These are phyloP conservation scores for Pipistrellus pygmaeus DNA, from an alignment of 2,797 vertebrate genomes.

Conservation along the genomic window DNA sequence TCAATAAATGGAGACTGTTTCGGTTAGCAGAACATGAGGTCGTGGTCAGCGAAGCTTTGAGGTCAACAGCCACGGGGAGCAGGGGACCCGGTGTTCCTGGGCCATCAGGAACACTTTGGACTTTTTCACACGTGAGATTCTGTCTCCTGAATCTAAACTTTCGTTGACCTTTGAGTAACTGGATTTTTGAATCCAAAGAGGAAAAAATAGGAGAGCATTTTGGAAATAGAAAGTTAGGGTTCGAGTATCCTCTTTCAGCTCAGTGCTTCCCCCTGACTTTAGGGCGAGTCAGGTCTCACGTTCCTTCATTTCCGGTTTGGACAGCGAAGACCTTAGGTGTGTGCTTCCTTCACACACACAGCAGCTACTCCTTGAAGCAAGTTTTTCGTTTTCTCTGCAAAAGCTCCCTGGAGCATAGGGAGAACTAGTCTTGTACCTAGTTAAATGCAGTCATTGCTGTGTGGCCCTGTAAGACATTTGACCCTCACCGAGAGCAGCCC, in stretches of 20 bases:
- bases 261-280: background rate
- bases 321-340: background rate
- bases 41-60: background rate
- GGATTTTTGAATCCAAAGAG: slow-evolving; percentile 39
- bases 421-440: slow-evolving; percentile 50
- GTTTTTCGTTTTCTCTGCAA: slow-evolving; percentile 63
- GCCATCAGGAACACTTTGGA: background rate
- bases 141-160: slow-evolving; percentile 54
- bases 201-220: background rate
- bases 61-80: background rate
- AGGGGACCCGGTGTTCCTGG: background rate
- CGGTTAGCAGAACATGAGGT: background rate
- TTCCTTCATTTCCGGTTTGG: background rate
- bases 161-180: slow-evolving; percentile 21
- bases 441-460: slow-evolving; percentile 70
- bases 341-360: background rate
- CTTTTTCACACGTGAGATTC: slow-evolving; percentile 20
- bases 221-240: background rate
- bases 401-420: slow-evolving; percentile 39
- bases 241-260: background rate
- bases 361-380: slow-evolving; percentile 23
- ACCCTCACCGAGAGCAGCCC: slow-evolving; percentile 51
- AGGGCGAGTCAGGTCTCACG: background rate
- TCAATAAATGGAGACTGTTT: background rate
- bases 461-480: slow-evolving; percentile 72